Conservation (phyloP, 2,888 invertebrate species). For the Scaptodrosophila latifasciaeformis region DNA sequence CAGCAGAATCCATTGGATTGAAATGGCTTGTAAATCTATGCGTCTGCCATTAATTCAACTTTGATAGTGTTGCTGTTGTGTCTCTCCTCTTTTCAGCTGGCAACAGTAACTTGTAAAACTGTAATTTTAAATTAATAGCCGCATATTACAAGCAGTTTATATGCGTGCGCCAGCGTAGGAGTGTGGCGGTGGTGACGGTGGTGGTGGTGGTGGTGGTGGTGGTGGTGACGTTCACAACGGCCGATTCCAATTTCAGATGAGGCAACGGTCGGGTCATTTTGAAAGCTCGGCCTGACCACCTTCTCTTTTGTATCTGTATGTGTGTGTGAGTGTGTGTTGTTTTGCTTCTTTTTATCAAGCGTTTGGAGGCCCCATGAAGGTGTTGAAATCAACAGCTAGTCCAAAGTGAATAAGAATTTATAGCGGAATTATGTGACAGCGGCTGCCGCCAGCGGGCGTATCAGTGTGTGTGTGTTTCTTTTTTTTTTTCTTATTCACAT, state of each 20-base stretch:
- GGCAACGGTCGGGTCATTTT: too few species aligned
- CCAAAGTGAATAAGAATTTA: conserved; percentile 66
- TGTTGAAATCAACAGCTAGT: conserved; percentile 70
- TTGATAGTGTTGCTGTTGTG: conserved; percentile 1
- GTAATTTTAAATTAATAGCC: conserved; percentile 68
- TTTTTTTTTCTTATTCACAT: conserved; percentile 6
- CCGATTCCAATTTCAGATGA: too few species aligned
- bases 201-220: not conserved
- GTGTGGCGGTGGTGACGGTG: conserved; percentile 18
- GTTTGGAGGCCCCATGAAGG: conserved; percentile 45
- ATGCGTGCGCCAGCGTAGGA: conserved; percentile 61
- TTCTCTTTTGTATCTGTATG: too few species aligned
- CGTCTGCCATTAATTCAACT: conserved; percentile 68
- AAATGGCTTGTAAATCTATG: conserved; percentile 65
- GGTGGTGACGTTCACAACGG: too few species aligned
- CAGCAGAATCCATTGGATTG: too few species aligned
- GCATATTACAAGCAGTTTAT: conserved; percentile 68
- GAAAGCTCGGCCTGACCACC: too few species aligned
- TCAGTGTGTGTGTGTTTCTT: conserved; percentile 11
- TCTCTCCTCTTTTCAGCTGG: too few species aligned
- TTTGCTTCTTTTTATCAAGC: conserved; percentile 25
- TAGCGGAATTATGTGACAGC: conserved; percentile 70
- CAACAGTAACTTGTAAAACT: conserved; percentile 68
- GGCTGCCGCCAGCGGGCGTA: conserved; percentile 43
- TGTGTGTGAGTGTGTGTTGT: too few species aligned